Conservation (phyloP, 2,797 vertebrate genomes). For the Heterohyrax brucei region DNA sequence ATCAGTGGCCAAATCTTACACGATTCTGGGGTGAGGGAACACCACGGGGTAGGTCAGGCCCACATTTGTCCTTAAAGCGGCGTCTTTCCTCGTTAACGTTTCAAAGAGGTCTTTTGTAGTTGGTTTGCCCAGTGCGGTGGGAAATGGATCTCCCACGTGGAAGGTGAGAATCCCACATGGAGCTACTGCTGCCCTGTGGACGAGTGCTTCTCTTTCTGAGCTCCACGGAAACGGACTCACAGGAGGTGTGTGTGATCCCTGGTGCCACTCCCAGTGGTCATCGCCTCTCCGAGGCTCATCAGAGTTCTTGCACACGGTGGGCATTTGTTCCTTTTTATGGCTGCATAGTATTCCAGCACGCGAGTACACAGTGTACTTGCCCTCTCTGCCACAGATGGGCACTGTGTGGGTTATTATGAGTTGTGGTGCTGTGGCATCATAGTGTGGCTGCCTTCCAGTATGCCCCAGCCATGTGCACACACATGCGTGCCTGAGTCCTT, state of each 20-base stretch:
- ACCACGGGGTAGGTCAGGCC: no score
- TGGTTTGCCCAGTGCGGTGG: no score
- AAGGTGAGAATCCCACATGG: no score
- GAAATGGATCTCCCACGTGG: not conserved
- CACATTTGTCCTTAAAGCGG: no score
- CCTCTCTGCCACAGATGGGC: accelerated
- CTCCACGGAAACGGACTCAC: not conserved
- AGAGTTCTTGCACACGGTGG: accelerated
- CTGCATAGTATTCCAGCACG: accelerated
- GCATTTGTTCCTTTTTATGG: not conserved
- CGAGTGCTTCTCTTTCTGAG: not conserved
- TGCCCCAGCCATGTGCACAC: not conserved
- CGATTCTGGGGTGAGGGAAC: no score
- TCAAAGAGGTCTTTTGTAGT: no score
- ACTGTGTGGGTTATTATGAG: accelerated
- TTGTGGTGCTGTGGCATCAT: accelerated
- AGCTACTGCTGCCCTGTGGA: not conserved
- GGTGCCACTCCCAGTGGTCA: accelerated
- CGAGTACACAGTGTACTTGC: accelerated
- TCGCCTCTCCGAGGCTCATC: no score
- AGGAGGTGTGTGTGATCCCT: accelerated
- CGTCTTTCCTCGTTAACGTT: no score
- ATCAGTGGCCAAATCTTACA: no score
- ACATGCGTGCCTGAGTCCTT: accelerated
- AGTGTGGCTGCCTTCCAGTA: accelerated